These are phyloP conservation scores for Holothuria scabra DNA, from an alignment of 53 echinoderm and acorn worm genomes.

Conservation along the genomic window DNA sequence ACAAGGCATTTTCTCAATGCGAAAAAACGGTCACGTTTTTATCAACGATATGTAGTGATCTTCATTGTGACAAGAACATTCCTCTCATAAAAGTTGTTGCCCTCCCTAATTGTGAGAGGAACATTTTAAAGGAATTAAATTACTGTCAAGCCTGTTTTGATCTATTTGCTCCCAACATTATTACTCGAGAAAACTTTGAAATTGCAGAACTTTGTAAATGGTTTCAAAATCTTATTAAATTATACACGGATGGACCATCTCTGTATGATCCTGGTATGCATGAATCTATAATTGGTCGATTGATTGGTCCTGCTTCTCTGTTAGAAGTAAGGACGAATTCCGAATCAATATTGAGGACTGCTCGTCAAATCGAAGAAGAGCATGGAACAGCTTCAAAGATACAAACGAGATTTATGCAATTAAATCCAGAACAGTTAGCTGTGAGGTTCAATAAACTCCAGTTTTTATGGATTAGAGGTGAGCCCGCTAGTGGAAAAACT, in stretches of 20 bases:
- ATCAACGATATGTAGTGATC: background rate
- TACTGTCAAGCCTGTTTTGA: background rate
- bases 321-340: conserved; percentile 13
- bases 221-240: background rate
- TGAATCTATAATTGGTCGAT: background rate
- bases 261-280: background rate
- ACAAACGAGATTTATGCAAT: background rate
- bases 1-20: conserved; percentile 28
- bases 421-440: conserved; percentile 19
- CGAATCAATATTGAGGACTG: conserved; percentile 1
- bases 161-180: background rate
- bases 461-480: conserved; percentile 8
- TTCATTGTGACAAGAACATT: background rate
- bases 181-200: background rate
- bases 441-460: background rate
- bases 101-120: background rate
- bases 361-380: background rate
- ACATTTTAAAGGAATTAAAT: background rate
- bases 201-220: background rate
- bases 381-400: conserved; percentile 5
- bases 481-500: conserved; percentile 31
- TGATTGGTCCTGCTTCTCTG: conserved; percentile 30
- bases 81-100: conserved; percentile 29
- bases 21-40: conserved; percentile 3
- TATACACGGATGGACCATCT: background rate